A percentile compares a stretch with the other conserved stretches of the same genome.
Conservation (phyloP, 2,888 invertebrate genomes). For the Tinea semifulvella region DNA sequence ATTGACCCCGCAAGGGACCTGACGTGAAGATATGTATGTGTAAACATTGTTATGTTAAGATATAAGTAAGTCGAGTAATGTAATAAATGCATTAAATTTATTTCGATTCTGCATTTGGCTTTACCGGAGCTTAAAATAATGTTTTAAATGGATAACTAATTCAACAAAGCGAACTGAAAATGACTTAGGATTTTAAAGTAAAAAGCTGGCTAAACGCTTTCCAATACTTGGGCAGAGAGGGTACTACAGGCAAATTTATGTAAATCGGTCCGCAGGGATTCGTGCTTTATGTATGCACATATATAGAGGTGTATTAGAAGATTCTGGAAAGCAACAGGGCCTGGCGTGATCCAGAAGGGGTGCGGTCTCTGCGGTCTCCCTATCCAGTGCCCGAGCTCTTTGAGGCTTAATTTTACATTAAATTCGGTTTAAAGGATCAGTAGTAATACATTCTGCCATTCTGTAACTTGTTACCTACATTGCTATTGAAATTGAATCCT, state of each 20-base stretch:
- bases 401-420: constrained; percentile 26
- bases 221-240: background rate
- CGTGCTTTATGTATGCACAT: background rate
- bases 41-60: too few relatives aligned
- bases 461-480: too few relatives aligned
- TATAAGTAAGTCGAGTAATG: too few relatives aligned
- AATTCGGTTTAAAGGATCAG: constrained; percentile 30
- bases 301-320: background rate
- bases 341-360: background rate
- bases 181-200: background rate
- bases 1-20: too few relatives aligned
- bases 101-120: too few relatives aligned
- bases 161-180: too few relatives aligned
- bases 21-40: too few relatives aligned
- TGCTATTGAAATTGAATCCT: too few relatives aligned
- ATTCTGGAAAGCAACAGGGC: constrained; percentile 7
- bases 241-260: constrained; percentile 7
- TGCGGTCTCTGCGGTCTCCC: constrained; percentile 7
- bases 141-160: too few relatives aligned
- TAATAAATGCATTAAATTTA: too few relatives aligned
- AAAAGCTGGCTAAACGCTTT: constrained; percentile 3
- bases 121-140: too few relatives aligned
- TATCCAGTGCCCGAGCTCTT: constrained; percentile 14
- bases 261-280: constrained; percentile 2
- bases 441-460: constrained; percentile 21